Percentiles rank a stretch among this genome's conserved stretches.
Conservation (phyloP, 1,140 invertebrate species). For the Zophobas morio region DNA sequence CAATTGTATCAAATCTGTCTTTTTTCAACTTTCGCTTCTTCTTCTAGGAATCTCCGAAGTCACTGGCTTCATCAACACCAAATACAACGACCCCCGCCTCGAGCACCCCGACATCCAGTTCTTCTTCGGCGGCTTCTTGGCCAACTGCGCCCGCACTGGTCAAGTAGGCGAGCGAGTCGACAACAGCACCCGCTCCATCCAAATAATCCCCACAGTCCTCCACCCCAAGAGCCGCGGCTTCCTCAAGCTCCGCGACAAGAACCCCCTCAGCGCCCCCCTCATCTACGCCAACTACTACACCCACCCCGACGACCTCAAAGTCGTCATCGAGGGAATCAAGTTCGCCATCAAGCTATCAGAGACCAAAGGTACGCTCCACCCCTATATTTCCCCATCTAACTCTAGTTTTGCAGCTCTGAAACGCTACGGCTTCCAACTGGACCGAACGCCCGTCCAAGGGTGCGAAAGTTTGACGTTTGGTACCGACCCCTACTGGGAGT, state of each 20-base stretch:
- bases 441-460: slow-evolving; percentile 79
- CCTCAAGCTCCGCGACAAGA: slow-evolving; percentile 76
- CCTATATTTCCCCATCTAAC: neutral
- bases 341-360: slow-evolving; percentile 82
- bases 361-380: slow-evolving; percentile 69
- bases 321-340: slow-evolving; percentile 85
- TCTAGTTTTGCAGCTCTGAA: slow-evolving; percentile 71
- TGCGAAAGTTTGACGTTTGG: slow-evolving; percentile 83
- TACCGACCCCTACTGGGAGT: slow-evolving; percentile 87
- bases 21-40: slow-evolving; percentile 23
- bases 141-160: slow-evolving; percentile 86
- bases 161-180: slow-evolving; percentile 83
- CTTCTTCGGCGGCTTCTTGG: slow-evolving; percentile 88
- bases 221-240: slow-evolving; percentile 88
- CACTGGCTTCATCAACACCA: slow-evolving; percentile 86
- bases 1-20: no score
- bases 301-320: slow-evolving; percentile 77
- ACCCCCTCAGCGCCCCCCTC: slow-evolving; percentile 80
- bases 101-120: slow-evolving; percentile 89
- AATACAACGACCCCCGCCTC: slow-evolving; percentile 80
- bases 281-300: slow-evolving; percentile 88
- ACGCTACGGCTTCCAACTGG: slow-evolving; percentile 77
- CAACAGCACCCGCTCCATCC: slow-evolving; percentile 73
- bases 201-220: slow-evolving; percentile 77
- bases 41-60: slow-evolving; percentile 82